Conservation (phyloP, 2,113 vertebrate genomes). For the Ifrita kowaldi region DNA sequence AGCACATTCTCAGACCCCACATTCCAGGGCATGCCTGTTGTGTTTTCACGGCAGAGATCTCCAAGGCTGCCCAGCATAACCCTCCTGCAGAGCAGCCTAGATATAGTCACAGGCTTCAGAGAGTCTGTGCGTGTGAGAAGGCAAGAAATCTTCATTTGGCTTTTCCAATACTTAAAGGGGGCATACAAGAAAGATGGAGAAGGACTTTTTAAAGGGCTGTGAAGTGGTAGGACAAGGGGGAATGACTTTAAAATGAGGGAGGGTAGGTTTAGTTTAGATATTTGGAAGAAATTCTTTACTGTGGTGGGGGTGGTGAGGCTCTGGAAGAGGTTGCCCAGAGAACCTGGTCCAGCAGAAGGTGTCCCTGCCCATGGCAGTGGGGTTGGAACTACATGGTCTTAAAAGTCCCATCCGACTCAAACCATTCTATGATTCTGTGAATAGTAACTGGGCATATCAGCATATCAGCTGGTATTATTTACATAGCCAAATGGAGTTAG, state of each 20-base stretch:
- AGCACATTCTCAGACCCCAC: not conserved
- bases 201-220: not conserved
- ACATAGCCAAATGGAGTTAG: not conserved
- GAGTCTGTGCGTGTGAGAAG: not conserved
- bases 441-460: not conserved
- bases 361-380: not conserved
- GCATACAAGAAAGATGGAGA: not conserved
- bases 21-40: not conserved
- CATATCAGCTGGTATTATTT: not conserved
- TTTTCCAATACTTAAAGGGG: not conserved
- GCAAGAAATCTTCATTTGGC: not conserved
- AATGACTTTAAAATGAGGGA: not conserved
- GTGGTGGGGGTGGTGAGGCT: not conserved
- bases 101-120: not conserved
- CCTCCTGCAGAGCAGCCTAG: not conserved
- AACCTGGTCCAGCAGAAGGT: not conserved
- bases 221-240: not conserved
- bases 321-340: not conserved
- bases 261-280: not conserved
- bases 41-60: not conserved
- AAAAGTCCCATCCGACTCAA: not conserved
- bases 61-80: not conserved
- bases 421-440: not conserved
- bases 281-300: not conserved
- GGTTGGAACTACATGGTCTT: not conserved